Evolutionary conservation across 2,888 invertebrate species (phyloP), one percentile per base, ranked within the genome.

Genomic region (Phengaris arion): DNA sequence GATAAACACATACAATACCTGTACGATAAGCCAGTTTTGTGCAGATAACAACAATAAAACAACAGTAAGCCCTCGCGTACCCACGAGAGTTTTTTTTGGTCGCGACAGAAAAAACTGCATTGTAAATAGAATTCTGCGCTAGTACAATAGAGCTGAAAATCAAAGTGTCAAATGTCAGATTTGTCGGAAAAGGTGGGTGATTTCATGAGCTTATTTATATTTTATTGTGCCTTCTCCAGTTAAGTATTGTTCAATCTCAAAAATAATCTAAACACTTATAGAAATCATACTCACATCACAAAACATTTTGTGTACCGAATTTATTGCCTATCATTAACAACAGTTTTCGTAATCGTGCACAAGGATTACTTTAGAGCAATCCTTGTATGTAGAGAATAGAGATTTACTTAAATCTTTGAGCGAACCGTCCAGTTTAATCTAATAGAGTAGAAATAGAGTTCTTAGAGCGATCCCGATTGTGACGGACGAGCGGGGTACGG

Each of bases 401-500:
- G 4, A 48, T 55, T n/a, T 15, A 55, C 55, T 55, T n/a, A 64
- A 64, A 35, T 35, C 64, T 22, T 15, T 8, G 6, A 35, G 35
- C 72, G 12, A 72, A 54, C 54, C 64, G 52, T 52, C 52, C 52
- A 35, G 35, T 45, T 75, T 77, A 77, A 77, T 78, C 73, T 73
- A 79, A 77, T 75, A 74, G 73, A 77, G 75, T 77, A 75, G 76
- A 69, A 78, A 77, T 78, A 76, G 74, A 76, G 73, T 78, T 69
- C 76, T 73, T 78, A 78, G 76, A 77, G 77, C 77, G 78, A 77
- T 76, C 79, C 80, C 77, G 79, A 80, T 80, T 79, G 81, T 82
- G 84, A 83, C 83, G 84, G 83, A 83, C 83, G 83, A 82, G 82
- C 79, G 77, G 79, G 85, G 84, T 85, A 83, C 87, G 85, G 86